Evolutionary conservation across 2,113 vertebrate species (phyloP).

Genomic region (Perca schrenkii): DNA sequence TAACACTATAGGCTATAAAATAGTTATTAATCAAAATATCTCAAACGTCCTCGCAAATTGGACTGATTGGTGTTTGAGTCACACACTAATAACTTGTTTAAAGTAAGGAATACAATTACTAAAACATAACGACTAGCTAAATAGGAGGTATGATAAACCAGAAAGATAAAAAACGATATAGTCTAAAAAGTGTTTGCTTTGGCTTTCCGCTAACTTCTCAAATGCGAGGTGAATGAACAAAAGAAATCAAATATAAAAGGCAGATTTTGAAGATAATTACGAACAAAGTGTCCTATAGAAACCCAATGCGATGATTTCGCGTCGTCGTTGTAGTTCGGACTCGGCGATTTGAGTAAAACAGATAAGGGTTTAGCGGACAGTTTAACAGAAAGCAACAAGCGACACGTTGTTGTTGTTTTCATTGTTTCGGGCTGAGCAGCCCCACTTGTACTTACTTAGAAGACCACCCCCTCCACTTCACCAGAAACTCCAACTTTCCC

Average conservation of each 20-base stretch:
- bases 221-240: slow-evolving; percentile 50
- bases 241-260: slow-evolving; percentile 27
- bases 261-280: not conserved
- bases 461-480: slow-evolving; percentile 98
- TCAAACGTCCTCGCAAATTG: too few species aligned
- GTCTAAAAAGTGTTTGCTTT: fast-evolving
- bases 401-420: slow-evolving; percentile 81
- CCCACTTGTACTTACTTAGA: slow-evolving; percentile 91
- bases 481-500: slow-evolving; percentile 97
- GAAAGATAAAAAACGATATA: fast-evolving
- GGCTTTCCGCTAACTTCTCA: slow-evolving; percentile 5
- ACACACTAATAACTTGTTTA: not conserved
- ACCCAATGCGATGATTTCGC: not conserved
- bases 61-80: too few species aligned
- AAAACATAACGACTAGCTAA: not conserved
- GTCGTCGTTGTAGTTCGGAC: not conserved
- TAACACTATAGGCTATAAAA: too few species aligned
- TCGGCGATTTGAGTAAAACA: not conserved
- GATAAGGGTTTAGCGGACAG: not conserved
- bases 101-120: not conserved
- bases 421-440: slow-evolving; percentile 80
- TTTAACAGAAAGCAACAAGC: slow-evolving; percentile 64
- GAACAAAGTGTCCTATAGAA: not conserved
- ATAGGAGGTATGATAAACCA: fast-evolving
- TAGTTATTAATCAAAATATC: not conserved